Evolutionary conservation across 1,140 invertebrate species (phyloP), one percentile per base, ranked within the genome.

Genomic region (Bombus cullumanus): DNA sequence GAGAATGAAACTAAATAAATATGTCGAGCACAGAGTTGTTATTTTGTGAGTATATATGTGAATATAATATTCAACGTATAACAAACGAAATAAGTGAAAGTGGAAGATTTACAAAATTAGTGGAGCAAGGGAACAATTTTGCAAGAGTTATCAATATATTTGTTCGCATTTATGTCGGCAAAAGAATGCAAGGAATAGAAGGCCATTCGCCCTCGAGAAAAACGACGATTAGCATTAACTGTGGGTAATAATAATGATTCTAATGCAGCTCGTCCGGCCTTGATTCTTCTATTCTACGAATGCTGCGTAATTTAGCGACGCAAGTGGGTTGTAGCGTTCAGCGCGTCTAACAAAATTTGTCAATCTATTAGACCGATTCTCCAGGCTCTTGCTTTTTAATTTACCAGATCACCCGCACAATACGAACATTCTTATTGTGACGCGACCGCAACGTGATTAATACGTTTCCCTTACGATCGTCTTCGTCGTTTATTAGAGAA

Each of bases 261-360:
- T 94, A 93, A 94, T 93, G 82, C 89, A 81, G 87, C 91, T 94
- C 92, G 89, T 94, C 92, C 92, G 92, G 92, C 91, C 91, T 93
- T 92, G 90, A 86, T 89, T 89, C 90, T 88, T 85, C 75, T 72
- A 83, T 86, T 89, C 88, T 90, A 85, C 88, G 75, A 91, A 89
- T 91, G 88, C 90, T 86, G 90, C 90, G 89, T 91, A 90, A 91
- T 91, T 89, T 88, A 91, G n/a, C 81, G 66, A 72, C 81, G 83
- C 88, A 91, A 89, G 90, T 91, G 90, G 90, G 90, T 80, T 91
- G 90, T 85, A 47, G 68, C 79, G 66, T 85, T 89, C 88, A 86
- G 81, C 84, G 74, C 75, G 86, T 69, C 81, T 90, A 79, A 87
- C 86, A 77, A 91, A 90, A 88, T 90, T 91, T 87, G 76, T 87